Evolutionary conservation across 2,797 vertebrate genomes (phyloP).

Genomic region (Erethizon dorsatum): DNA sequence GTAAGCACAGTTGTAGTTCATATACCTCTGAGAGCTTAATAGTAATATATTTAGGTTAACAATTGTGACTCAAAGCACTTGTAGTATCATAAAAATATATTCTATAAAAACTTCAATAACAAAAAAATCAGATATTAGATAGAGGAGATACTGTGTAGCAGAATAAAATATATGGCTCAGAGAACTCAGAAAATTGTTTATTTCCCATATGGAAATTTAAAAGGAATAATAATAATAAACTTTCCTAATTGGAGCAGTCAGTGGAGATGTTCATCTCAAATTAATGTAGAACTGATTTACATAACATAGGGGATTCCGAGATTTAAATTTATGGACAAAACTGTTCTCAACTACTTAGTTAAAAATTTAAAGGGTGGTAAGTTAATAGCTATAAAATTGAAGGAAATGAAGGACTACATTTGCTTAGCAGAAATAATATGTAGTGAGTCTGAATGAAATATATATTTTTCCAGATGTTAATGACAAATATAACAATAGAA

Average conservation of each 20-base stretch:
- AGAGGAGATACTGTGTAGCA: background rate
- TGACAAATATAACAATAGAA: background rate
- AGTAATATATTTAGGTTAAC: conserved; percentile 29
- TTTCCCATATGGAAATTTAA: background rate
- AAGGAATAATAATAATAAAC: conserved; percentile 42
- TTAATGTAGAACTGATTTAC: conserved; percentile 38
- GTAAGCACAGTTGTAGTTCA: background rate
- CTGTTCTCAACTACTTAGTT: conserved; percentile 28
- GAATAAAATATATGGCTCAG: background rate
- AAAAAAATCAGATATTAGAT: background rate
- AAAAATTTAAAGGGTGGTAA: conserved; percentile 12
- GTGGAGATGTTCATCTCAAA: conserved; percentile 29
- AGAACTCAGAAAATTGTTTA: conserved; percentile 54
- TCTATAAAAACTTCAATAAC: conserved; percentile 36
- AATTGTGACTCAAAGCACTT: conserved; percentile 37
- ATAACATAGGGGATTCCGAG: conserved; percentile 8
- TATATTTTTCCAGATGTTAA: background rate
- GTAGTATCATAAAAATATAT: background rate
- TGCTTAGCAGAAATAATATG: background rate
- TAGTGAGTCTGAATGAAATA: background rate
- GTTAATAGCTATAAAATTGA: conserved; percentile 9
- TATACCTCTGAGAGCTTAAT: background rate
- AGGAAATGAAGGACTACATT: background rate
- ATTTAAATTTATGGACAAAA: conserved; percentile 66
- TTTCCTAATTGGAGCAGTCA: conserved; percentile 47